Percentiles rank a stretch among this genome's conserved stretches.
Evolutionary conservation across 2,797 vertebrate species (phyloP).

Genomic region (Tarsius wallacei): DNA sequence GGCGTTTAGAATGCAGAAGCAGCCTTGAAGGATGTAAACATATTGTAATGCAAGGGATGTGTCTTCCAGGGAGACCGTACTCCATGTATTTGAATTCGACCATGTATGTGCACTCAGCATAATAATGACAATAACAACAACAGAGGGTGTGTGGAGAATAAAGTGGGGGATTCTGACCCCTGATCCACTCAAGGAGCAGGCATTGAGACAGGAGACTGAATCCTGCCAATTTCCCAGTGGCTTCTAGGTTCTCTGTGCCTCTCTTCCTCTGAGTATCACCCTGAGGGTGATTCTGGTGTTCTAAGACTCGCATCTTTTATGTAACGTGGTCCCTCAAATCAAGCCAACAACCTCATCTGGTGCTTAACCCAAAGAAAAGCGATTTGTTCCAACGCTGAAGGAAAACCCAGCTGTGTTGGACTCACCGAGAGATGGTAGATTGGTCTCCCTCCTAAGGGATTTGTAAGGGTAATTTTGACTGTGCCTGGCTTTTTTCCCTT

Average conservation of each 20-base stretch:
- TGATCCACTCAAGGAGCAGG: not conserved
- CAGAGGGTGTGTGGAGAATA: not conserved
- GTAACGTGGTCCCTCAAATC: not conserved
- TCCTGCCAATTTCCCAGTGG: not conserved
- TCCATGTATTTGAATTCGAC: not conserved
- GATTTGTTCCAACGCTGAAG: conserved; percentile 68
- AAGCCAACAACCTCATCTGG: conserved; percentile 62
- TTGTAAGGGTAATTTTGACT: conserved; percentile 74
- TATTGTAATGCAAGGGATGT: not conserved
- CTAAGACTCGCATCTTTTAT: conserved; percentile 29
- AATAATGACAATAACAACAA: not conserved
- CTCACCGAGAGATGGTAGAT: not conserved
- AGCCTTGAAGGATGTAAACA: not conserved
- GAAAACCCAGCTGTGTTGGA: not conserved
- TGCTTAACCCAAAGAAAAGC: conserved; percentile 75
- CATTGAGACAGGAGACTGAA: not conserved
- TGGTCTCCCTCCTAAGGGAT: conserved; percentile 64
- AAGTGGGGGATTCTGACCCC: not conserved
- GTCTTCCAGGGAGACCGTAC: conserved; percentile 22
- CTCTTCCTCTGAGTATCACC: conserved; percentile 30
- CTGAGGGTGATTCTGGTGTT: conserved; percentile 48
- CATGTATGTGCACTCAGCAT: not conserved
- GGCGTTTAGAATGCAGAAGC: not conserved
- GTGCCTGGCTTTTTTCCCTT: conserved; percentile 48
- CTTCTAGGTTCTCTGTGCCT: not conserved